Evolutionary conservation across 2,888 invertebrate species (phyloP), one percentile per base, ranked within the genome.

Genomic region (Autographa gamma): DNA sequence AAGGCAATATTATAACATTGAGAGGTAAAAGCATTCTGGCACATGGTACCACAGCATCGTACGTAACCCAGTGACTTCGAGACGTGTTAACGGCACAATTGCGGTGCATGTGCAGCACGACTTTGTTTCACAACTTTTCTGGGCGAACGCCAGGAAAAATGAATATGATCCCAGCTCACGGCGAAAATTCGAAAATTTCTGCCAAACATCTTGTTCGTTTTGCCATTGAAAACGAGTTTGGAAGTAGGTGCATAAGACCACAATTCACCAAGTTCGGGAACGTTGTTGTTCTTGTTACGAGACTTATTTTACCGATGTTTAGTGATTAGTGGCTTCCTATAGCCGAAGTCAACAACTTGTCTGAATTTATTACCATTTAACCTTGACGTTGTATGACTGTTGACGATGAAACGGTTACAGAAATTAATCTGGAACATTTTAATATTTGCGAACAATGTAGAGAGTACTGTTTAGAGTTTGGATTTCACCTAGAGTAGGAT

Each of bases 71-170:
- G 25, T 25, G 19, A 56, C 54, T 13, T 25, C 19, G 25, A 56
- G 54, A 56, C 54, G 54, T 56, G 54, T 25, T 56, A 56, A 56
- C 54, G 19, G 25, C 54, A 9, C 54, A 25, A 56, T 56, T 56
- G 54, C 54, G 54, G 25, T 56, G 54, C 54, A 56, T 18, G 7
- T 16, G 14, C 54, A 19, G 54, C 54, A 54, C 6, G 54, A 56
- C 54, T 56, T 56, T 56, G 54, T 56, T 56, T 19, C 54, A 19
- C 7, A 56, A 56, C 54, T 56, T 56, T 18, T 3, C 25, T 56
- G 54, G 54, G 8, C 11, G 6, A 56, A 56, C 54, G 19, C 54
- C 54, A 56, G 54, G 54, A 19, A 56, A 56, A 56, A 56, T 13
- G 54, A 11, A 56, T 56, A 56, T 56, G 54, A 56, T 56, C 19